Percentiles rank a stretch among this genome's conserved stretches.
Conservation (phyloP, 2,888 invertebrate species). For the Andrena flavipes region DNA sequence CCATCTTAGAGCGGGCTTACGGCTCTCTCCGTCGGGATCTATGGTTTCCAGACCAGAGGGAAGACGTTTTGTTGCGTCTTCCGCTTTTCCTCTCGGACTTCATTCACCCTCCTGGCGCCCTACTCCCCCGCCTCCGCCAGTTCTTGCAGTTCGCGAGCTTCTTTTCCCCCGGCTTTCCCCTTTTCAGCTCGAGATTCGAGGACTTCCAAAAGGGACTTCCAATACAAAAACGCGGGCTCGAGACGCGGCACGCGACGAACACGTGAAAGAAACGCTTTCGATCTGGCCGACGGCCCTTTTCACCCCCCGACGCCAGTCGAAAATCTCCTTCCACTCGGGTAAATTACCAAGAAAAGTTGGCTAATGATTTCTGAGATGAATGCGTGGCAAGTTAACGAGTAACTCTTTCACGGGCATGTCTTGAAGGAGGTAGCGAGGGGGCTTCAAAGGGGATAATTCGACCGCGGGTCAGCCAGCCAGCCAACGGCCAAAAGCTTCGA, state of each 20-base stretch:
- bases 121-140: neutral
- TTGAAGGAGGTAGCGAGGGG: slow-evolving; percentile 23
- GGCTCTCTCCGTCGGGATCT: slow-evolving; percentile 25
- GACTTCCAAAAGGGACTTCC: slow-evolving; percentile 52
- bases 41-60: slow-evolving; percentile 11
- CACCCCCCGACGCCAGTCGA: neutral
- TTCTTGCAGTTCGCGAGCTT: slow-evolving; percentile 34
- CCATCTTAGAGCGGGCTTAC: slow-evolving; percentile 54
- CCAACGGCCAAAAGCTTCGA: slow-evolving; percentile 52
- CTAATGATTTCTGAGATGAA: slow-evolving; percentile 58
- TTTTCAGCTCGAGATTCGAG: slow-evolving; percentile 40
- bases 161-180: slow-evolving; percentile 57
- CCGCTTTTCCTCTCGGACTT: neutral
- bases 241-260: slow-evolving; percentile 56
- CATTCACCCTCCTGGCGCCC: neutral
- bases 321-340: slow-evolving; percentile 12
- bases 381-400: slow-evolving; percentile 14
- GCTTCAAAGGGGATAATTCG: slow-evolving; percentile 68
- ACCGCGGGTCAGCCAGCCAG: slow-evolving; percentile 36
- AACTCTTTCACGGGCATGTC: slow-evolving; percentile 57
- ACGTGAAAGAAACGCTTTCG: slow-evolving; percentile 44
- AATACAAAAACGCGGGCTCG: slow-evolving; percentile 40
- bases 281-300: slow-evolving; percentile 23
- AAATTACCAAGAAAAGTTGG: slow-evolving; percentile 47
- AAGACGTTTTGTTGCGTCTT: slow-evolving; percentile 17